Base-by-base conservation (phyloP, 2,113 vertebrate species). In the Oncorhynchus keta region DNA sequence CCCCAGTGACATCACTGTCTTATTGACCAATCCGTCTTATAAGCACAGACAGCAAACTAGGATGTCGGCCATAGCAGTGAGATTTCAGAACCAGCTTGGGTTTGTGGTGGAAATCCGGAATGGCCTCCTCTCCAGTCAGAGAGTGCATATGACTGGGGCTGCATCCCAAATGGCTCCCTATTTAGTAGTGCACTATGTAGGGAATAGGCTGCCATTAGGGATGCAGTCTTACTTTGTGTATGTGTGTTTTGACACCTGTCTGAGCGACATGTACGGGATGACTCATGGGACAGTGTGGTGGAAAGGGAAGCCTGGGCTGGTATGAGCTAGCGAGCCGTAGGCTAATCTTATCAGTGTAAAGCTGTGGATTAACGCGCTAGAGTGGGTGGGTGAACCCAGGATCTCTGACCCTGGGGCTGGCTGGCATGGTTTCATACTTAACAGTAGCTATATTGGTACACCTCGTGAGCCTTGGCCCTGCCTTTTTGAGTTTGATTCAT, bases 341-440 rank as follows among this genome's bases (percentile, higher is more conserved):
- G n/a, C 68, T 68, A 67, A 93, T 93, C 91, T 85, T 86, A 90
- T 93, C 92, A 91, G 72, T 71, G 73, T 91, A 18, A 92, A 92
- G 76, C 87, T 79, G 73, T 74, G 88, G 90, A 92, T 94, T 92
- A 93, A 66, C 74, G 77, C 84, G 87, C 84, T 89, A 85, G 67
- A 18, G 14, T 5, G 75, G 62, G 18, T 4, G 55, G 55, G 72
- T 14, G 75, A 76, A 68, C 81, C 85, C 78, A 73, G 73, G 79
- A 22, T 35, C 72, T 66, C 77, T 80, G 72, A 28, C 12, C 28
- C 26, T 2, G 72, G 18, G 8, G 8, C 39, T 45, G 39, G 61
- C 76, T 55, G 51, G 51, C 16, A 55, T 24, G 51, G 51, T 18
- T 55, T 55, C 51, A 55, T 55, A 55, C 51, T 55, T 45, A 45